Base-by-base conservation (phyloP, 1,140 invertebrate species). In the Berghia stephanieae region DNA sequence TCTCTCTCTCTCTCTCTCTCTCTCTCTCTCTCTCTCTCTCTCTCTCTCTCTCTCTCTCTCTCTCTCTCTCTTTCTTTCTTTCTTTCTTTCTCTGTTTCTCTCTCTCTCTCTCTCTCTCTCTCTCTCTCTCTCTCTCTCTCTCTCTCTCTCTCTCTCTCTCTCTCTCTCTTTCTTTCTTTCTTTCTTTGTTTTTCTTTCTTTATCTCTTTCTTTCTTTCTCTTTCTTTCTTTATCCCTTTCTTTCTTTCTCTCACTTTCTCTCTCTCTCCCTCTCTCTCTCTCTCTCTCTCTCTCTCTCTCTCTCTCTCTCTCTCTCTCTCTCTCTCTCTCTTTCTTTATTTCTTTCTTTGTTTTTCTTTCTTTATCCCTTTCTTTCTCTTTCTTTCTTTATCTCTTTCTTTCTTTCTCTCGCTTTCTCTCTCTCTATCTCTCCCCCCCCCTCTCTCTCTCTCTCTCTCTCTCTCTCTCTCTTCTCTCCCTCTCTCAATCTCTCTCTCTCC, bases 261-360 rank as follows among this genome's bases (percentile, higher is more conserved):
- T n/a, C 24, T 52, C 49, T 18, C 1, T 52, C 16, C 24, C 24
- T 52, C 49, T 52, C 16, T 0, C 24, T 60, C 57, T 60, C 57
- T 60, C 57, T 60, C 57, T 60, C 57, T 60, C 57, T 60, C 57
- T 60, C 57, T 60, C 57, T 60, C 57, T 60, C 57, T 60, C 57
- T 60, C 57, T 60, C 57, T 60, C 57, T 60, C 57, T 60, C 57
- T 60, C 57, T 60, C 57, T 60, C 57, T 60, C 57, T 60, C 57
- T 60, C 57, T 60, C 57, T 60, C n/a, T n/a, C n/a, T n/a, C n/a
- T n/a, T n/a, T n/a, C n/a, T n/a, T n/a, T n/a, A n/a, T n/a, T n/a
- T n/a, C n/a, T n/a, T n/a, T n/a, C n/a, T n/a, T n/a, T n/a, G n/a
- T n/a, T n/a, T n/a, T n/a, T n/a, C n/a, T n/a, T n/a, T n/a, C n/a